Conservation (phyloP, 2,888 invertebrate genomes). For the Nasonia oneida region DNA sequence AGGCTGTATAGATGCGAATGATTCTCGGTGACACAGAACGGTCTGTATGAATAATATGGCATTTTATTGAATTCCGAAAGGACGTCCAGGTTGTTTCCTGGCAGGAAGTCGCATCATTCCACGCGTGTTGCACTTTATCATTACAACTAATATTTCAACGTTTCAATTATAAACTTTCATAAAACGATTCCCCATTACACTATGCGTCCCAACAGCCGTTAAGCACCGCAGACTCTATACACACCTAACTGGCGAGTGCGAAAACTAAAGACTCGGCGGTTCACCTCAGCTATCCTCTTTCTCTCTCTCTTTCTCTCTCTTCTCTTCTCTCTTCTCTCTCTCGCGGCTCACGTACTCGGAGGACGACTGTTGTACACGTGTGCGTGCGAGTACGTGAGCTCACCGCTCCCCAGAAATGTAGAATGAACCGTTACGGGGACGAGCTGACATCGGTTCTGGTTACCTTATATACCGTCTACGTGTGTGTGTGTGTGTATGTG, state of each 20-base stretch:
- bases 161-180: no score
- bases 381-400: neutral
- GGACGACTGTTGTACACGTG: neutral
- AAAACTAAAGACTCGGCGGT: neutral
- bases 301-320: neutral
- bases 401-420: slow-evolving; percentile 49
- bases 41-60: neutral
- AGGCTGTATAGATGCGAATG: neutral
- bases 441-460: slow-evolving; percentile 12
- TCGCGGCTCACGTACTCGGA: neutral
- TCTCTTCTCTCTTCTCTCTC: neutral
- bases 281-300: neutral
- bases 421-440: slow-evolving; percentile 57
- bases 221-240: neutral
- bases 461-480: slow-evolving; percentile 28
- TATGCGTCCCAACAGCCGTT: neutral
- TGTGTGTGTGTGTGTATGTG: no score
- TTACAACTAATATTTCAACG: no score
- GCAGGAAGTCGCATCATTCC: no score
- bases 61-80: neutral
- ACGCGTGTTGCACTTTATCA: neutral
- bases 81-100: no score
- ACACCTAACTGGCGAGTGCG: neutral
- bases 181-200: no score
- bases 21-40: neutral